Conservation (phyloP, 2,888 invertebrate species). For the Drosophila nr. medialis region DNA sequence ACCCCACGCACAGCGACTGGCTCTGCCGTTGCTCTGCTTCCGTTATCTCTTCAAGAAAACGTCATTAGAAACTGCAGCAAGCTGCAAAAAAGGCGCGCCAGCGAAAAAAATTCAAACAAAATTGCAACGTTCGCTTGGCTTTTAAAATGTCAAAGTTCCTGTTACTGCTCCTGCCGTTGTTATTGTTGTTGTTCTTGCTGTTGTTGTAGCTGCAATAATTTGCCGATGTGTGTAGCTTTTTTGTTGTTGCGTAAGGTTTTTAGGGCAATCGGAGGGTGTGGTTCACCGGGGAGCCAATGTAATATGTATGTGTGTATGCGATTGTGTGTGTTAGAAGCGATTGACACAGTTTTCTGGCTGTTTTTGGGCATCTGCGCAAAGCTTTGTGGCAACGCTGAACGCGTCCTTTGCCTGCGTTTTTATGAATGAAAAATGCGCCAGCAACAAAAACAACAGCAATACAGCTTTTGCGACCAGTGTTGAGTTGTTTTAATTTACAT, state of each 20-base stretch:
- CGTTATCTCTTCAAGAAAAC: slow-evolving; percentile 65
- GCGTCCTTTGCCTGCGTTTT: slow-evolving; percentile 57
- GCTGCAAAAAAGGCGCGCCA: slow-evolving; percentile 54
- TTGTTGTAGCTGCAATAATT: slow-evolving; percentile 59
- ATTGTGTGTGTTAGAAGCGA: slow-evolving; percentile 42
- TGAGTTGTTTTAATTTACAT: neutral
- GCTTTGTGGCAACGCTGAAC: slow-evolving; percentile 38
- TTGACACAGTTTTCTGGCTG: slow-evolving; percentile 66
- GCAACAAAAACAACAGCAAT: slow-evolving; percentile 22
- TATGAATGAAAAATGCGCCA: slow-evolving; percentile 66
- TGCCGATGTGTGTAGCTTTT: slow-evolving; percentile 56
- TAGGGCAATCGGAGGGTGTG: slow-evolving; percentile 83
- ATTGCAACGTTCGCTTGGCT: slow-evolving; percentile 17
- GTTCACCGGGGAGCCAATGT: slow-evolving; percentile 70
- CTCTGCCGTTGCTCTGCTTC: slow-evolving; percentile 25
- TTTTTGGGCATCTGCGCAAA: slow-evolving; percentile 57
- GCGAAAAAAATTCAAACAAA: slow-evolving; percentile 25
- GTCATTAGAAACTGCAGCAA: slow-evolving; percentile 69
- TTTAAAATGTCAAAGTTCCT: slow-evolving; percentile 51
- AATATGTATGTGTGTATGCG: slow-evolving; percentile 22
- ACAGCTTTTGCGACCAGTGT: slow-evolving; percentile 36
- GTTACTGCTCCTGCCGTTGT: slow-evolving; percentile 13
- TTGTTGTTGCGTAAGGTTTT: slow-evolving; percentile 81
- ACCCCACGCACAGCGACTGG: slow-evolving; percentile 49
- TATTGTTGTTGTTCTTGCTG: slow-evolving; percentile 23